Evolutionary conservation across 1,140 invertebrate genomes (phyloP).

Genomic region (Sipha flava): DNA sequence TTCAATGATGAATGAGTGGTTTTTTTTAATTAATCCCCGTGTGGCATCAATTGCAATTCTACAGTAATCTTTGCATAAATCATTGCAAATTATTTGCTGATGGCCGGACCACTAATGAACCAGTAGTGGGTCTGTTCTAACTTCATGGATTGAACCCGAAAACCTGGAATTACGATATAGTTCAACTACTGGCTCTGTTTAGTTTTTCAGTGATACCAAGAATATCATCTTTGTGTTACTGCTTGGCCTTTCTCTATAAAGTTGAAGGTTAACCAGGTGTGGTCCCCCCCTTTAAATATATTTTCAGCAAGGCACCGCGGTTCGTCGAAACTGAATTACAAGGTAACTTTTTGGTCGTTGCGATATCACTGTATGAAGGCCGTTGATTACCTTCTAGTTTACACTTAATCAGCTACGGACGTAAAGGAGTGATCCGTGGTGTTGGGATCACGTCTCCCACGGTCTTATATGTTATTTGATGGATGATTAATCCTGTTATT

Average conservation of each 20-base stretch:
- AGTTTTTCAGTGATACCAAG: background rate
- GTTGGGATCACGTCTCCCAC: no score
- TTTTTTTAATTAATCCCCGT: background rate
- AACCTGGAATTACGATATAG: background rate
- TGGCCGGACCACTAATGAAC: background rate
- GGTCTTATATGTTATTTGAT: no score
- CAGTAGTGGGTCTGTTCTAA: background rate
- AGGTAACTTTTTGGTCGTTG: no score
- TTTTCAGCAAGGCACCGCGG: no score
- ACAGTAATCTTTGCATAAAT: background rate
- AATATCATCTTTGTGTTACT: background rate
- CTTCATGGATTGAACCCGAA: background rate
- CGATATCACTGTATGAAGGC: no score
- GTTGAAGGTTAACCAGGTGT: no score
- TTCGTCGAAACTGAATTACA: no score
- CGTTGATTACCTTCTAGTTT: no score
- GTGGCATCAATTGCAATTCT: background rate
- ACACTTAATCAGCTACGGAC: no score
- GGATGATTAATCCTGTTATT: no score
- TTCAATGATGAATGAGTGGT: background rate
- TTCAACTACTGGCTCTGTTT: background rate
- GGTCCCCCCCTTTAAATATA: no score
- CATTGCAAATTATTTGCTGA: background rate
- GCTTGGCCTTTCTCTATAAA: background rate
- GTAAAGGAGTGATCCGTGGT: no score